phyloP scores from a whole-genome alignment of 2,113 vertebrate species.

The Gobio gobio region DNA sequence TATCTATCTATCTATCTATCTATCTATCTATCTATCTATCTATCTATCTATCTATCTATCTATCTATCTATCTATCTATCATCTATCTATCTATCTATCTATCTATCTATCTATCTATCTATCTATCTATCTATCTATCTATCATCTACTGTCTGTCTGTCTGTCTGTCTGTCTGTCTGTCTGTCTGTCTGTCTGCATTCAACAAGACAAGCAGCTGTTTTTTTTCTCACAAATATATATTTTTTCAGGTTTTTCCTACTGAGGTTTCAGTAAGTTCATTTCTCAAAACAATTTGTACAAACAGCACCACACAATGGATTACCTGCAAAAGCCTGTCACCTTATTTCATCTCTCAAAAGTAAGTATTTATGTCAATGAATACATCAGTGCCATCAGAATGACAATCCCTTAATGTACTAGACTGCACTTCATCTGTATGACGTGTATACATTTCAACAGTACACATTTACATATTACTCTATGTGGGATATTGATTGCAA shows the following conservation, averaged over 20 bases:
- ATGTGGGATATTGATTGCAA: too few relatives aligned
- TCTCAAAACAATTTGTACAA: too few relatives aligned
- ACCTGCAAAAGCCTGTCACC: too few relatives aligned
- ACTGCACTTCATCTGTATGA: too few relatives aligned
- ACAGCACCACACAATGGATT: too few relatives aligned
- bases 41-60: not conserved
- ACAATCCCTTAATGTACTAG: too few relatives aligned
- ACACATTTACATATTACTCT: too few relatives aligned
- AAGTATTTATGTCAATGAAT: too few relatives aligned
- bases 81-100: not conserved
- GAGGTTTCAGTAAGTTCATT: too few relatives aligned
- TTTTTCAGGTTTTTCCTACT: not conserved
- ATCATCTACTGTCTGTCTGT: not conserved
- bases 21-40: not conserved
- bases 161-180: not conserved
- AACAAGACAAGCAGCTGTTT: not conserved
- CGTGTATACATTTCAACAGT: too few relatives aligned
- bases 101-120: not conserved
- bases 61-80: not conserved
- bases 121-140: not conserved
- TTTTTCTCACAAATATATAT: not conserved
- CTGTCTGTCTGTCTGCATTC: not conserved
- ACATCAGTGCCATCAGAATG: too few relatives aligned
- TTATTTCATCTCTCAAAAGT: too few relatives aligned
- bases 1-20: not conserved